Evolutionary conservation across 2,888 invertebrate genomes (phyloP).

Genomic region (Apantesis nais): DNA sequence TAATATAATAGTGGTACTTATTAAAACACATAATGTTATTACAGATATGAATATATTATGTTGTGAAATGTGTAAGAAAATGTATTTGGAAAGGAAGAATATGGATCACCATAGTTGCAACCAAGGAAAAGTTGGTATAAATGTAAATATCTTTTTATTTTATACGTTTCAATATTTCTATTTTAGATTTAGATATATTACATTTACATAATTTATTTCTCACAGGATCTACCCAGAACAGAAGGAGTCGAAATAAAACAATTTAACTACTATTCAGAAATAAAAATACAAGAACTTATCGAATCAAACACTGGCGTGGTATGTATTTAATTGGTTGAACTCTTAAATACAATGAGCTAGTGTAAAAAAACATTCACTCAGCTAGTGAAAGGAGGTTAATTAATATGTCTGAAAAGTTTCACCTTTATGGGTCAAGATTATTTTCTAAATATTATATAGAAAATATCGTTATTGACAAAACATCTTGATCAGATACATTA

Average conservation of each 20-base stretch:
- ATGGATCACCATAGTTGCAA: constrained; percentile 65
- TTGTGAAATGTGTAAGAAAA: constrained; percentile 73
- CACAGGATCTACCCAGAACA: constrained; percentile 34
- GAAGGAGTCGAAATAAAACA: constrained; percentile 39
- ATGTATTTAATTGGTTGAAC: constrained; percentile 13
- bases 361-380: not conserved
- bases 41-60: constrained; percentile 65
- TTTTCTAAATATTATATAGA: not conserved
- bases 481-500: too few relatives aligned
- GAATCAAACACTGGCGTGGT: constrained; percentile 60
- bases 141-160: constrained; percentile 30
- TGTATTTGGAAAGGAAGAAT: constrained; percentile 64
- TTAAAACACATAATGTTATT: constrained; percentile 29
- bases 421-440: not conserved
- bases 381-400: not conserved
- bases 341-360: not conserved
- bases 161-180: not conserved
- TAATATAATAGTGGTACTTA: not conserved
- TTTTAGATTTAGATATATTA: not conserved
- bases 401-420: not conserved
- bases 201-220: constrained; percentile 16
- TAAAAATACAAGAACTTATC: constrained; percentile 60
- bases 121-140: constrained; percentile 33
- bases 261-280: constrained; percentile 54
- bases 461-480: not conserved